Percentiles rank a stretch among this genome's conserved stretches.
These are phyloP conservation scores for Watsonalla cultraria DNA, from an alignment of 2,888 invertebrate genomes.

Conservation along the genomic window DNA sequence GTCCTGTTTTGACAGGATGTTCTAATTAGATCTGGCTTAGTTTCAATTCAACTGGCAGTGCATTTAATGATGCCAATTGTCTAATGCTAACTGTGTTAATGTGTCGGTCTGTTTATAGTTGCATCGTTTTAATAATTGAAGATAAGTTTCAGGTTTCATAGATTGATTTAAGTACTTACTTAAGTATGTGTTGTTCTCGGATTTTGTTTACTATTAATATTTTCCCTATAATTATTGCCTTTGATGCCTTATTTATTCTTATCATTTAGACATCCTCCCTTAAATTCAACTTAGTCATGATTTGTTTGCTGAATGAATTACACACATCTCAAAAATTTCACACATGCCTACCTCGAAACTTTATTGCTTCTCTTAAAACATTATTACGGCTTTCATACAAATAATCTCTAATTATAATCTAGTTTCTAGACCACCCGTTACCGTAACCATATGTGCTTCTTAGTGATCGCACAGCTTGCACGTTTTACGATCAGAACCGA, in stretches of 20 bases:
- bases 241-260: too few relatives aligned
- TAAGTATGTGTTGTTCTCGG: too few relatives aligned
- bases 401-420: background rate
- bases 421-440: background rate
- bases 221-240: too few relatives aligned
- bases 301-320: too few relatives aligned
- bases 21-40: conserved; percentile 18
- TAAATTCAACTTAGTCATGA: too few relatives aligned
- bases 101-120: background rate
- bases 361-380: background rate
- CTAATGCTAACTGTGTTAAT: conserved; percentile 9
- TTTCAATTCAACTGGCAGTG: conserved; percentile 12
- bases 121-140: background rate
- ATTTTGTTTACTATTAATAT: too few relatives aligned
- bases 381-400: background rate
- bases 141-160: too few relatives aligned
- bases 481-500: conserved; percentile 29
- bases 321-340: too few relatives aligned
- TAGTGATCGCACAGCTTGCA: background rate
- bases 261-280: too few relatives aligned
- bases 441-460: background rate
- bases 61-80: conserved; percentile 5
- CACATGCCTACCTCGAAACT: background rate
- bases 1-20: conserved; percentile 19
- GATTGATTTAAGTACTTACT: too few relatives aligned